Evolutionary conservation across 2,888 invertebrate species (phyloP).

Genomic region (Drosophila infuscata): DNA sequence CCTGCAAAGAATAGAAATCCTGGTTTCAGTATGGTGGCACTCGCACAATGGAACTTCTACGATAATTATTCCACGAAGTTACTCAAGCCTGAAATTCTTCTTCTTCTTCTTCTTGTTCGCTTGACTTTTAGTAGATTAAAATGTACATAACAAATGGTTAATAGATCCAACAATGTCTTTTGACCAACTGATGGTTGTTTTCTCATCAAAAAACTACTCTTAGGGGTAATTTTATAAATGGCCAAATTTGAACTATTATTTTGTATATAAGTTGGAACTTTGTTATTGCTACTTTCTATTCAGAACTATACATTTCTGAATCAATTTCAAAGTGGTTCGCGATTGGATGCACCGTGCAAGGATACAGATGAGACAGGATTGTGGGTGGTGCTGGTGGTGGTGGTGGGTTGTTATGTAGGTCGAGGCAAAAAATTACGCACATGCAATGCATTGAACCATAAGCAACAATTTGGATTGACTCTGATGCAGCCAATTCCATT

Average conservation of each 20-base stretch:
- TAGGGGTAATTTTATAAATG: neutral
- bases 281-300: neutral
- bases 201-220: neutral
- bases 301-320: conserved; percentile 10
- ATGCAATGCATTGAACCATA: conserved; percentile 66
- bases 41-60: conserved; percentile 1
- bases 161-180: neutral
- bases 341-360: neutral
- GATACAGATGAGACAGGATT: neutral
- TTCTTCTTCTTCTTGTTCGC: neutral
- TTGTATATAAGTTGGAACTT: neutral
- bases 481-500: conserved; percentile 59
- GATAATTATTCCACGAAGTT: conserved; percentile 1
- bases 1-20: conserved; percentile 19
- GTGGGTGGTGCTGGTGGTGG: neutral
- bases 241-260: neutral
- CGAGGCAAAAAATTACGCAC: conserved; percentile 50
- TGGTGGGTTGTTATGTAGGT: neutral
- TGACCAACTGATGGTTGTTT: neutral
- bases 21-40: conserved; percentile 9
- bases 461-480: conserved; percentile 52
- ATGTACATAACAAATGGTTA: conserved; percentile 1
- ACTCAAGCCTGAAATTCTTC: conserved; percentile 4
- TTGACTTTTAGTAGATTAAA: conserved; percentile 8
- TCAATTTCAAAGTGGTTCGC: conserved; percentile 54